phyloP scores from a whole-genome alignment of 1,140 invertebrate genomes.

The Lordiphosa stackelbergi region DNA sequence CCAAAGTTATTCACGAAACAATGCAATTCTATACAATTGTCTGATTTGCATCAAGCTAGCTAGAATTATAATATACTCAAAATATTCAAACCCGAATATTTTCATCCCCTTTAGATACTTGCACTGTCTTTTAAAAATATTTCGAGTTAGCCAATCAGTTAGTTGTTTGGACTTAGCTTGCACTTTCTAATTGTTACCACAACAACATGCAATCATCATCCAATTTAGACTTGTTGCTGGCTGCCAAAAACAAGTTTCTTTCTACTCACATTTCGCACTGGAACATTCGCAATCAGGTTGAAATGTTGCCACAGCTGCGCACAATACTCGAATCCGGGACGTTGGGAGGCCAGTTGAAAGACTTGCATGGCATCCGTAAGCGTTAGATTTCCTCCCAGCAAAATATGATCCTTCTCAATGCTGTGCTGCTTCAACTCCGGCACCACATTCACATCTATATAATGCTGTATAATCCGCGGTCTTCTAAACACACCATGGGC shows the following conservation, averaged over 20 bases:
- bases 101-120: too few relatives aligned
- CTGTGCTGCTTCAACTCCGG: conserved; percentile 80
- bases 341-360: conserved; percentile 79
- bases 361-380: conserved; percentile 82
- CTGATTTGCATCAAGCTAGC: too few relatives aligned
- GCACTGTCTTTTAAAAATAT: neutral
- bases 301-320: conserved; percentile 79
- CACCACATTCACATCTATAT: conserved; percentile 82
- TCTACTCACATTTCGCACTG: conserved; percentile 84
- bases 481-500: conserved; percentile 82
- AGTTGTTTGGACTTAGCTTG: too few relatives aligned
- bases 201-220: conserved; percentile 2
- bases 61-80: too few relatives aligned
- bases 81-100: too few relatives aligned
- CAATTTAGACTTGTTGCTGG: neutral
- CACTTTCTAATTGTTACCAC: too few relatives aligned
- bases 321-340: conserved; percentile 78
- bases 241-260: conserved; percentile 38
- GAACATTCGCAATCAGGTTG: conserved; percentile 84
- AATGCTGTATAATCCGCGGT: conserved; percentile 78
- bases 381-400: conserved; percentile 82
- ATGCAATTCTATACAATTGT: too few relatives aligned
- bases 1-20: too few relatives aligned
- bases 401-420: conserved; percentile 78
- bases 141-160: too few relatives aligned